A percentile compares a stretch with the other conserved stretches of the same genome.
Conservation (phyloP, 2,113 vertebrate genomes). For the Rynchops niger region DNA sequence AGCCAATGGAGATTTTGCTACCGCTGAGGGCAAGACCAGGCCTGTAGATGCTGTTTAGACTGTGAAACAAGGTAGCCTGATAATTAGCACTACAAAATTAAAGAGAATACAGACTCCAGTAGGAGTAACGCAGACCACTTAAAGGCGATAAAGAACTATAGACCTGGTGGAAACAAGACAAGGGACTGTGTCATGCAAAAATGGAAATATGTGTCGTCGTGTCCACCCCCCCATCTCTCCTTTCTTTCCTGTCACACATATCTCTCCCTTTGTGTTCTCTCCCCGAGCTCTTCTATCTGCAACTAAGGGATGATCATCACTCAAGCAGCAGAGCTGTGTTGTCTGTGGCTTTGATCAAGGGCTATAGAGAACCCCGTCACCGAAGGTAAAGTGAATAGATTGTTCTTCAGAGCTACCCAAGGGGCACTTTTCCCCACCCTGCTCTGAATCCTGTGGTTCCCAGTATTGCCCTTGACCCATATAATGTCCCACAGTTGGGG, state of each 20-base stretch:
- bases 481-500: not conserved
- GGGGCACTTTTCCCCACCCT: not conserved
- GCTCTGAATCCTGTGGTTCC: not conserved
- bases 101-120: not conserved
- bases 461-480: not conserved
- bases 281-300: not conserved
- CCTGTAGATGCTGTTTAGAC: not conserved
- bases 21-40: not conserved
- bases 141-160: not conserved
- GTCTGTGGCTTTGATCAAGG: not conserved
- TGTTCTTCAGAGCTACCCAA: not conserved
- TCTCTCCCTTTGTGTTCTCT: not conserved
- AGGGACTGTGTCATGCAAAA: not conserved
- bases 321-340: not conserved
- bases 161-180: not conserved
- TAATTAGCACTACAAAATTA: not conserved
- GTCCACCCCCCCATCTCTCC: fast-evolving
- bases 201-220: not conserved
- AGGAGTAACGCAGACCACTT: not conserved
- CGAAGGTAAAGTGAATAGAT: not conserved
- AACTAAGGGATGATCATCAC: not conserved
- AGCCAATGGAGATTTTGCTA: not conserved
- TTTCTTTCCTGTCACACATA: not conserved
- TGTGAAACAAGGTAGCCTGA: not conserved
- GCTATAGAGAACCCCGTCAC: not conserved